These are phyloP conservation scores for Brachypteracias leptosomus DNA, from an alignment of 2,113 vertebrate genomes.

Conservation along the genomic window DNA sequence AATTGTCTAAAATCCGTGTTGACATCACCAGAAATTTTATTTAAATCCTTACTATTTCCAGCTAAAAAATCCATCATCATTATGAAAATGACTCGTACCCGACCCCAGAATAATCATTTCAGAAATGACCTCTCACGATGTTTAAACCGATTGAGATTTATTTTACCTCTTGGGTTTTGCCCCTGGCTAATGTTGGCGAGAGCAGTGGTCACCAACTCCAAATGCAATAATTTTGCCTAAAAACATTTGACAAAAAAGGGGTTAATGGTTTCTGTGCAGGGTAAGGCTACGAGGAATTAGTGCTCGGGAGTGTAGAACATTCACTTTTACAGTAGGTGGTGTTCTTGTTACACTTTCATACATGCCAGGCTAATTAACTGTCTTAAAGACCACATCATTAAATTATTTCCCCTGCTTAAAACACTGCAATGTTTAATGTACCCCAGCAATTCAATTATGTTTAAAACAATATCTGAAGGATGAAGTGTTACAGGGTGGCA, in stretches of 20 bases:
- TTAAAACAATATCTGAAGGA: conserved; percentile 66
- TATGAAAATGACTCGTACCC: conserved; percentile 8
- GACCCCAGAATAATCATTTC: conserved; percentile 20
- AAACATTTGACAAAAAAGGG: conserved; percentile 60
- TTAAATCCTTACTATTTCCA: conserved; percentile 43
- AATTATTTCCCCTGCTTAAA: conserved; percentile 77
- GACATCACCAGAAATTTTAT: conserved; percentile 38
- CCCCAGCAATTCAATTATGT: conserved; percentile 74
- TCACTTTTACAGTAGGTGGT: conserved; percentile 86
- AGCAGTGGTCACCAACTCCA: not conserved
- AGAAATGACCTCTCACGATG: not conserved
- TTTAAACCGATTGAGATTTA: not conserved
- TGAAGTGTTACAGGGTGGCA: not conserved
- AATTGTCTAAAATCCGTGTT: conserved; percentile 48
- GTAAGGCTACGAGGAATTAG: conserved; percentile 68
- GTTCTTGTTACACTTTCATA: conserved; percentile 86
- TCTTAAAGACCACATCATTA: conserved; percentile 78
- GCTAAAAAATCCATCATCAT: conserved; percentile 34
- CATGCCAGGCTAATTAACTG: conserved; percentile 80
- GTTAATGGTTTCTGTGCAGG: conserved; percentile 65
- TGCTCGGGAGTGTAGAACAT: conserved; percentile 75
- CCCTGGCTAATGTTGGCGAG: not conserved
- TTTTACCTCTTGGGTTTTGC: not conserved
- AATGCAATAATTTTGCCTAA: not conserved
- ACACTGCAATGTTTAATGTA: conserved; percentile 72